Base-by-base conservation (phyloP, 2,888 invertebrate species). In the Clunio marinus region DNA sequence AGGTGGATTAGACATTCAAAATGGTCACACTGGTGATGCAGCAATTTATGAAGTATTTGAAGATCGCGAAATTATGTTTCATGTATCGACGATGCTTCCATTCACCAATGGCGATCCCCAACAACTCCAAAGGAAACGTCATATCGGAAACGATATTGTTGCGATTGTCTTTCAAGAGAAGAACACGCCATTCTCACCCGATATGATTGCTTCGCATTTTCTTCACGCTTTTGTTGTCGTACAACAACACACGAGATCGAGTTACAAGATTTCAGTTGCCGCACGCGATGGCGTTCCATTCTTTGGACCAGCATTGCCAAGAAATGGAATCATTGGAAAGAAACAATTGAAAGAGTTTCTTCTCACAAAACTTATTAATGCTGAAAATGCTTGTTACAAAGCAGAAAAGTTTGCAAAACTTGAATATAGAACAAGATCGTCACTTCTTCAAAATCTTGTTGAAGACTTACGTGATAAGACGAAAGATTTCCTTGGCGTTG, bases 151-250 rank as follows among this genome's bases (percentile, higher is more conserved):
- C 78, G 98, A 98, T 76, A 98, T 98, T 71, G 96, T 98, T 69
- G 95, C 96, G 68, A 88, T 98, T 73, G 92, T 98, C 73, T 98
- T 98, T 81, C 95, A 98, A 84, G 98, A 98, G 80, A 90, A 89
- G 74, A 92, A 96, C 78, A 97, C 98, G 35, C 97, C 97, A 59
- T 99, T 99, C 81, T 92, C 95, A 32, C 98, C 98, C 28, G 95
- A 96, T 79, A 96, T 98, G 95, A 97, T 98, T 73, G 96, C 97
- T 71, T 96, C 96, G 68, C 96, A 98, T 81, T 98, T 99, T 80
- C 85, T 99, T 72, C 98, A 99, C 80, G 91, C 96, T 35, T 99
- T 94, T 81, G 90, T 99, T 74, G 93, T 98, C 71, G 91, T 99
- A 68, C 96, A 97, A 81, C 96, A 94, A 71, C 76, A 78, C 5